Conservation (phyloP, 1,140 invertebrate species). For the Zaprionus africanus region DNA sequence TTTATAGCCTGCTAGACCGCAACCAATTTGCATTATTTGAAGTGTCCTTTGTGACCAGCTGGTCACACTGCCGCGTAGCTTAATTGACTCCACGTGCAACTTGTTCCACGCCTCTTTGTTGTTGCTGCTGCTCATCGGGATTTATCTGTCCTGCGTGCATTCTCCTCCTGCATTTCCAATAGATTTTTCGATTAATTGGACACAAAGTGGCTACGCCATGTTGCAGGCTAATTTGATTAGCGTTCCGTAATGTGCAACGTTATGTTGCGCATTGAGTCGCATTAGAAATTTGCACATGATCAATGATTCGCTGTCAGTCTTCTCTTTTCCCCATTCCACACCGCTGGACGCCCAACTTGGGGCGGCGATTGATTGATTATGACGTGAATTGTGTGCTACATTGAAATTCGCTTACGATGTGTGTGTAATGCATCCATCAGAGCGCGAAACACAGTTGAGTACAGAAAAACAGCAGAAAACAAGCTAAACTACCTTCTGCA, state of each 20-base stretch:
- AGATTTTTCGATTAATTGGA: slow-evolving; percentile 56
- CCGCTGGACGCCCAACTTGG: slow-evolving; percentile 7
- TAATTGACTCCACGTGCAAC: slow-evolving; percentile 31
- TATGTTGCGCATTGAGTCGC: slow-evolving; percentile 19
- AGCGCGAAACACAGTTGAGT: not conserved
- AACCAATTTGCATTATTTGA: slow-evolving; percentile 25
- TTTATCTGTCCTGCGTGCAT: slow-evolving; percentile 23
- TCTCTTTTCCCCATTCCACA: not conserved
- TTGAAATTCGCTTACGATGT: slow-evolving; percentile 51
- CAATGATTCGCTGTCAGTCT: not conserved
- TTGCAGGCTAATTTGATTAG: slow-evolving; percentile 54
- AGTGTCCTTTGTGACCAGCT: slow-evolving; percentile 16
- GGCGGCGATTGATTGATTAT: slow-evolving; percentile 42
- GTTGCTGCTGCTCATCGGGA: slow-evolving; percentile 3
- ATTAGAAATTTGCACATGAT: slow-evolving; percentile 23
- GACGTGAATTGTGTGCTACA: slow-evolving; percentile 26
- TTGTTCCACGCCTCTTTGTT: not conserved
- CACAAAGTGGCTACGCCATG: slow-evolving; percentile 52
- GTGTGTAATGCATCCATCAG: slow-evolving; percentile 19
- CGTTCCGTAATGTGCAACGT: not conserved
- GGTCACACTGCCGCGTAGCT: slow-evolving; percentile 31
- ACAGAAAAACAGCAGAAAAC: not conserved
- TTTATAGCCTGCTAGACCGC: not conserved
- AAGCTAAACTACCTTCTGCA: not conserved
- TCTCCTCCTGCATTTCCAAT: slow-evolving; percentile 25